Evolutionary conservation across 2,797 vertebrate species (phyloP), one percentile per base, ranked within the genome.

Genomic region (Scomberomorus guttatus): DNA sequence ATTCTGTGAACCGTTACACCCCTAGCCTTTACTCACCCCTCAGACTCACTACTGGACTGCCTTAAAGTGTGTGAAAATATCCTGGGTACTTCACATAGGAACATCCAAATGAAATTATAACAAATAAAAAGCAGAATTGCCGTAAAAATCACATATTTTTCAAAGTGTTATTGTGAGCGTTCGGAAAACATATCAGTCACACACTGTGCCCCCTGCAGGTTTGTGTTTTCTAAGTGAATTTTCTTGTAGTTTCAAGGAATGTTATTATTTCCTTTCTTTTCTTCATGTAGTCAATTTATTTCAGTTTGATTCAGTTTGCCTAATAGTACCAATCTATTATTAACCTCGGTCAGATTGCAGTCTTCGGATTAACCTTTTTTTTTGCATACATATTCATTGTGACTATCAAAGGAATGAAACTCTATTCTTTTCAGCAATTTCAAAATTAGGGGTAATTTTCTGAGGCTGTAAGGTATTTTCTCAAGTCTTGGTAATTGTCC

Each of bases 401-500:
- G n/a, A 66, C 11, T 29, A 5, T 12, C 22, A 46, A 27, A 27
- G 55, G 18, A 68, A 52, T 0, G 2, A 8, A 61, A 48, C 7
- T 24, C 11, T 17, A 2, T 71, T 70, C 4, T 27, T 62, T 37
- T 61, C 18, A 1, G 17, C 25, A 13, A 22, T 58, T 5, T 55
- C 1, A 52, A 24, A 66, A 56, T 22, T 6, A 17, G 6, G 9
- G 24, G 18, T 48, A 1, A 32, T 57, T 37, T 76, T 68, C 37
- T 7, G 15, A 55, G 51, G 17, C 39, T 14, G 17, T 24, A 42
- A 10, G 52, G 64, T 68, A 20, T 61, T 62, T 51, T 44, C 34
- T 60, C 42, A 56, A 39, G 39, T 64, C 42, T 51, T 56, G 51
- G 39, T 69, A 50, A 69, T 74, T 75, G 80, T 80, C 32, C 54